Evolutionary conservation across 2,113 vertebrate species (phyloP), one percentile per base, ranked within the genome.

Genomic region (Apaloderma vittatum): DNA sequence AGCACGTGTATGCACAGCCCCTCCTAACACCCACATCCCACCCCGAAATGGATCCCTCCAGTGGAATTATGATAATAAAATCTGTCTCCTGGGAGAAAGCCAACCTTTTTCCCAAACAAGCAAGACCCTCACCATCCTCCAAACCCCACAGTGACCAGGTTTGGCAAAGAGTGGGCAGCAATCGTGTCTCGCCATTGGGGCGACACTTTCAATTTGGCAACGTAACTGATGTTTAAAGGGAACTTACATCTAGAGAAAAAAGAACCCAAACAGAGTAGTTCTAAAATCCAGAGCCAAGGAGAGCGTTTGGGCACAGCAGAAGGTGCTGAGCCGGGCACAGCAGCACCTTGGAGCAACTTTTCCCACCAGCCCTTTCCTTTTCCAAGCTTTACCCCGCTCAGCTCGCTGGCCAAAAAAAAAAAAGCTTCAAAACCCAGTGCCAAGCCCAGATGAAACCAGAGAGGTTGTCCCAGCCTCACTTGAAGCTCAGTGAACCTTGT

Each of bases 401-500:
- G 26, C 68, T 51, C 16, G 13, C 34, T 9, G 10, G 46, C n/a
- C 29, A 57, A 51, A 73, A 46, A 51, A 46, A 51, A 15, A 40
- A 37, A 18, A 22, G 15, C 63, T 74, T 54, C 49, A 40, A 48
- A 61, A 27, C 46, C 71, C 78, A 27, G 13, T 2, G 11, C 43
- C 57, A 74, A 61, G 9, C 55, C 26, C 0, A 4, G 37, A 34
- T 68, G 94, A 97, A 95, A 93, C 34, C 63, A 48, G 75, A 95
- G 55, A 63, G 14, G 34, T 86, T 90, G 65, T 70, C 58, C 65
- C 40, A 30, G 77, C 61, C 65, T 43, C 36, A 40, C 88, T 8
- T 65, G 91, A 61, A 78, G 85, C 8, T 46, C 57, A 80, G 54
- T 80, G 94, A 92, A 81, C 85, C 83, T 27, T 95, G 92, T 89